phyloP scores from a whole-genome alignment of 1,140 invertebrate genomes.

The Conus betulinus region DNA sequence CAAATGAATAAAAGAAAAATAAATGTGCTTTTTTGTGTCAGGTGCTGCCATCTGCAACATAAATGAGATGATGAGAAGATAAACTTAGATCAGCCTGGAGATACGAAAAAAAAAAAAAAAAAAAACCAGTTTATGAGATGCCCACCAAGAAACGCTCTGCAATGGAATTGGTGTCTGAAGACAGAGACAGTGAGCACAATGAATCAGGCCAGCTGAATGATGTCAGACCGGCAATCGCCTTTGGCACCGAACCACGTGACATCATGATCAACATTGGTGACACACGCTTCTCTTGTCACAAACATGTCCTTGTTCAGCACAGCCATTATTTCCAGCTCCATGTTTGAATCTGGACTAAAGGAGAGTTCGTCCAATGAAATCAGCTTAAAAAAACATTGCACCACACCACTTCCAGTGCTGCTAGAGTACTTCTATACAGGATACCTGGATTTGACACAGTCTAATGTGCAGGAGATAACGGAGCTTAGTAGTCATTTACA shows the following conservation, averaged over 20 bases:
- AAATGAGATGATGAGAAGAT: no score
- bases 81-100: no score
- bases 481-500: constrained; percentile 12
- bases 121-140: no score
- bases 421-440: constrained; percentile 27
- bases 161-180: no score
- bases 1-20: no score
- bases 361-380: constrained; percentile 6
- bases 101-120: no score
- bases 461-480: not conserved
- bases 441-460: not conserved
- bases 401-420: not conserved
- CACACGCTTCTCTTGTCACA: constrained; percentile 29
- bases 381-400: not conserved
- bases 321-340: constrained; percentile 16
- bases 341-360: constrained; percentile 28
- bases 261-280: constrained; percentile 11
- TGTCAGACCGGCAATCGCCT: not conserved
- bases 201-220: no score
- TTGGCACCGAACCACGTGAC: constrained; percentile 31
- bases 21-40: no score
- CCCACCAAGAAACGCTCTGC: no score
- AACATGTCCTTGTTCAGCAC: not conserved
- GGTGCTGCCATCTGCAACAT: no score
- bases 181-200: no score